These are phyloP conservation scores for Mellilla xanthometata DNA, from an alignment of 2,888 invertebrate species.

Conservation along the genomic window DNA sequence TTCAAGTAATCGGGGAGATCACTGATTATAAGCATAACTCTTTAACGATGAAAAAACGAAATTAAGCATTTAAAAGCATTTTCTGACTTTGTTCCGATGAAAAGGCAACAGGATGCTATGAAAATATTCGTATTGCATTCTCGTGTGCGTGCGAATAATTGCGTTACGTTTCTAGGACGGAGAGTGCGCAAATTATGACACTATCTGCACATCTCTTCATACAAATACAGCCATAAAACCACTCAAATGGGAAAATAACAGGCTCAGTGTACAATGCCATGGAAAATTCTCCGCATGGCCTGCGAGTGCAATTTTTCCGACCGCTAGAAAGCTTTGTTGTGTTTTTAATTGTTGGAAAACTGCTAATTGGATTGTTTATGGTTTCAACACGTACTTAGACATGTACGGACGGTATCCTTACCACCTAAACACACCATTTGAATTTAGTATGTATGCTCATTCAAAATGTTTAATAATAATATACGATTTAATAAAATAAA, in stretches of 20 bases:
- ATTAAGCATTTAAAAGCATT: too few relatives aligned
- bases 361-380: slow-evolving; percentile 17
- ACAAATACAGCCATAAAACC: slow-evolving; percentile 71
- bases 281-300: slow-evolving; percentile 61
- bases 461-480: too few relatives aligned
- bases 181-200: slow-evolving; percentile 59
- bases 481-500: too few relatives aligned
- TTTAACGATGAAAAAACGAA: too few relatives aligned
- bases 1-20: too few relatives aligned
- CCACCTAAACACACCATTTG: too few relatives aligned
- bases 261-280: slow-evolving; percentile 73
- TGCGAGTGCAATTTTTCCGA: slow-evolving; percentile 60
- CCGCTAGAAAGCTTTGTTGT: slow-evolving; percentile 65
- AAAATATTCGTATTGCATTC: slow-evolving; percentile 41
- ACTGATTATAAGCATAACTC: too few relatives aligned
- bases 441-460: too few relatives aligned
- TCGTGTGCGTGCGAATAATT: slow-evolving; percentile 76
- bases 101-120: slow-evolving; percentile 26
- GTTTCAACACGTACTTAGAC: not conserved
- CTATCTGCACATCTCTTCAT: slow-evolving; percentile 69
- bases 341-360: slow-evolving; percentile 54
- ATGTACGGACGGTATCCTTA: too few relatives aligned
- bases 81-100: too few relatives aligned
- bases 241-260: slow-evolving; percentile 81
- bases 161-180: slow-evolving; percentile 74